Evolutionary conservation across 1,140 invertebrate genomes (phyloP).

Genomic region (Leptonema lineaticorne): DNA sequence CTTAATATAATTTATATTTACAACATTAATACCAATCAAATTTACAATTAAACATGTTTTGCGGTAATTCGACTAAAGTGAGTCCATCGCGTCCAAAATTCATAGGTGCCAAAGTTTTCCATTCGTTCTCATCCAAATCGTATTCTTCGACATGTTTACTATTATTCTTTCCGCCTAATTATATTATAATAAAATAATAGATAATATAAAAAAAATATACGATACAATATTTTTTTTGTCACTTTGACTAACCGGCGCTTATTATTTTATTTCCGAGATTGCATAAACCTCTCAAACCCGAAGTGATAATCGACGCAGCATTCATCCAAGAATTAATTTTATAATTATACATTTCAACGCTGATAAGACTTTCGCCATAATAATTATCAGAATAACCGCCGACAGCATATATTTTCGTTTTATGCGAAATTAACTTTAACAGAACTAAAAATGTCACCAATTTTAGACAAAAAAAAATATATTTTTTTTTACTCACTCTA

Average conservation of each 20-base stretch:
- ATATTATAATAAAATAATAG: not conserved
- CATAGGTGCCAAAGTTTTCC: not conserved
- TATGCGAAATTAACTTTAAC: not conserved
- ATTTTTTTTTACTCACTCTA: not conserved
- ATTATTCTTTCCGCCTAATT: not conserved
- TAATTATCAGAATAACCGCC: no score
- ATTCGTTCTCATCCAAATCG: not conserved
- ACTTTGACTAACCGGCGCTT: no score
- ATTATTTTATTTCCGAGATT: no score
- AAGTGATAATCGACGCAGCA: no score
- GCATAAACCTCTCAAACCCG: no score
- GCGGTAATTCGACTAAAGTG: not conserved
- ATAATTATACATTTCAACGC: no score
- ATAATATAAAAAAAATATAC: no score
- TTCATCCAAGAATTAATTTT: no score
- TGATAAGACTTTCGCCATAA: no score
- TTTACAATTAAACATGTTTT: not conserved
- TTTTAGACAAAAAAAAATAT: not conserved
- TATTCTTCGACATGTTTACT: not conserved
- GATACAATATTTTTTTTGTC: no score
- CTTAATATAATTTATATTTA: no score
- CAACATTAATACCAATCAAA: not conserved
- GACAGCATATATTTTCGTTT: not conserved
- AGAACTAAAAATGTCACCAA: not conserved
- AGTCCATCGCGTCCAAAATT: not conserved